Evolutionary conservation across 1,140 invertebrate species (phyloP), one percentile per base, ranked within the genome.

Genomic region (Coelopa frigida): DNA sequence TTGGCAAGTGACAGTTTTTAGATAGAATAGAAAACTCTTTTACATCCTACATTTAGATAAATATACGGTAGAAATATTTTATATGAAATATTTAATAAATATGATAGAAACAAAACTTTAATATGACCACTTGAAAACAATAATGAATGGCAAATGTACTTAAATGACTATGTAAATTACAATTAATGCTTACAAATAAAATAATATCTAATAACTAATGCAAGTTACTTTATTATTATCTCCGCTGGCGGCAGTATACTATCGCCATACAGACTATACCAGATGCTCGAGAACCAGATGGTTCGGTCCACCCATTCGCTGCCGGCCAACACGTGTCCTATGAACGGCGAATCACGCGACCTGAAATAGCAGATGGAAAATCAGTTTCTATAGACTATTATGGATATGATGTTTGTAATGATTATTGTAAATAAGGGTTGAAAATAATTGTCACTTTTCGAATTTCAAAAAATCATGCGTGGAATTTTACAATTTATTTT

Each of bases 271-370:
- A 87, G 76, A 2, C 78, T 79, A 52, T 84, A 77, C 43, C 83
- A 70, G 71, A 91, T 80, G 14, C 83, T 82, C 10, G 82, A 78
- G 46, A 86, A 75, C 85, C 86, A 89, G 44, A 78, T 79, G 7
- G 85, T 75, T 51, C 84, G 77, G 33, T 86, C 80, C 18, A 82
- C 77, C 44, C 80, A 80, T 18, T 81, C 80, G 17, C 76, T 78
- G 41, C 85, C 87, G 3, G 82, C 83, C 23, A 90, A 70, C 0
- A 82, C 84, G 50, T 79, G 78, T 2, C 88, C 87, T 65, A 91
- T 89, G 69, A 75, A 89, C 0, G 84, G 85, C 27, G 70, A 78
- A 33, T 84, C 83, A 66, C 83, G 87, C 21, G 75, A 81, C 60
- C 87, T 86, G 53, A 31, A 72, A 67, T n/a, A n/a, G n/a, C n/a